These are phyloP conservation scores for Chrysoperla carnea DNA, from an alignment of 1,140 invertebrate species.

Conservation along the genomic window DNA sequence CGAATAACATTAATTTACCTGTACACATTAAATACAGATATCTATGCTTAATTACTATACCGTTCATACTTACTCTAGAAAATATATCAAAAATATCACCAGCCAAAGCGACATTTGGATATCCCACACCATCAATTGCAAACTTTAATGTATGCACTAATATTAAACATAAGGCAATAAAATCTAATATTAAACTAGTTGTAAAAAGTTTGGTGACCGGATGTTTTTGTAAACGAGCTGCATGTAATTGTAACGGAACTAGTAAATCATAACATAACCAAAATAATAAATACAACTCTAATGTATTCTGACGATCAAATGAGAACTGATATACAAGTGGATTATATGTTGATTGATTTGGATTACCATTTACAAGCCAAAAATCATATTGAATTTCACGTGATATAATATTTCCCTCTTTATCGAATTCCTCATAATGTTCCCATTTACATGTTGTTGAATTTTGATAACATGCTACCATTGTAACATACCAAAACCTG, in stretches of 20 bases:
- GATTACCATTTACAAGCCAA: constrained; percentile 91
- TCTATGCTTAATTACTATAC: too few species aligned
- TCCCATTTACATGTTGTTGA: constrained; percentile 65
- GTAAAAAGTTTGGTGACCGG: constrained; percentile 84
- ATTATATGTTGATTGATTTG: constrained; percentile 64
- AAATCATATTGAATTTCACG: constrained; percentile 72
- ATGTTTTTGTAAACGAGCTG: constrained; percentile 67
- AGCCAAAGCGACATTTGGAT: constrained; percentile 56
- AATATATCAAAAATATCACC: constrained; percentile 86
- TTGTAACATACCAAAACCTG: constrained; percentile 91
- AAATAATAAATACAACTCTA: constrained; percentile 83
- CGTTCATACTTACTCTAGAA: constrained; percentile 50
- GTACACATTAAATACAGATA: too few species aligned
- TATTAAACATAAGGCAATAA: constrained; percentile 69
- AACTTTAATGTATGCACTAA: constrained; percentile 80
- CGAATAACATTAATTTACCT: too few species aligned
- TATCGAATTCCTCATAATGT: constrained; percentile 32
- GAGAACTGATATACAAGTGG: constrained; percentile 90
- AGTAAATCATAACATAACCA: constrained; percentile 75
- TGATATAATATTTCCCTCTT: constrained; percentile 12
- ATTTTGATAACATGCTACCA: constrained; percentile 81
- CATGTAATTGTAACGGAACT: constrained; percentile 78
- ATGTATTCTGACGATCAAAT: constrained; percentile 85
- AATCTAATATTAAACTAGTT: constrained; percentile 67
- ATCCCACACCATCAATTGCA: constrained; percentile 74